Percentiles rank a stretch among this genome's conserved stretches.
Conservation (phyloP, 2,113 vertebrate species). For the Erythrocercus mccallii region DNA sequence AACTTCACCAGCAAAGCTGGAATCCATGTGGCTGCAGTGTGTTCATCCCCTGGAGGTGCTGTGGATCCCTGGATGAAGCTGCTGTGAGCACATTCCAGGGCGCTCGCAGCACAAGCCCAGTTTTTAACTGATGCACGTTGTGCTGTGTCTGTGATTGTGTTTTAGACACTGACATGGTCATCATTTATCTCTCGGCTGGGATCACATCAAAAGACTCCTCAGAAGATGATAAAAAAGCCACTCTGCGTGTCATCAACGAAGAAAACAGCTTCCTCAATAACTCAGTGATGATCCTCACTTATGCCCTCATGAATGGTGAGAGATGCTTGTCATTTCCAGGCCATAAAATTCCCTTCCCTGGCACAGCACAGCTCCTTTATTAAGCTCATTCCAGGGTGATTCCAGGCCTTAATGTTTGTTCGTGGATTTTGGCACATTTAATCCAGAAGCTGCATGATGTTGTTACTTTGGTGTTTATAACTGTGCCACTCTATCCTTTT, state of each 20-base stretch:
- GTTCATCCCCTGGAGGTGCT: not conserved
- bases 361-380: not conserved
- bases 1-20: not conserved
- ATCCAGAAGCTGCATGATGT: not conserved
- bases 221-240: constrained; percentile 91
- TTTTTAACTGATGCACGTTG: not conserved
- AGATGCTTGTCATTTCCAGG: not conserved
- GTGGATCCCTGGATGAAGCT: not conserved
- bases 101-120: not conserved
- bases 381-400: not conserved
- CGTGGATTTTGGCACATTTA: not conserved
- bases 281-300: constrained; percentile 99
- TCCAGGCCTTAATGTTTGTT: not conserved
- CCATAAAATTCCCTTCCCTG: not conserved
- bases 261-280: constrained; percentile 96
- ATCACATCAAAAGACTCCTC: constrained; percentile 90
- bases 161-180: constrained; percentile 91
- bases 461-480: not conserved
- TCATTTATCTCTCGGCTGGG: constrained; percentile 95
- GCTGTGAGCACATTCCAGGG: not conserved
- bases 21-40: not conserved
- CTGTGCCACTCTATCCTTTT: not conserved
- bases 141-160: not conserved
- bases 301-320: constrained; percentile 97
- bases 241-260: constrained; percentile 90